Conservation (phyloP, 2,797 vertebrate genomes). For the Chaetophractus vellerosus region DNA sequence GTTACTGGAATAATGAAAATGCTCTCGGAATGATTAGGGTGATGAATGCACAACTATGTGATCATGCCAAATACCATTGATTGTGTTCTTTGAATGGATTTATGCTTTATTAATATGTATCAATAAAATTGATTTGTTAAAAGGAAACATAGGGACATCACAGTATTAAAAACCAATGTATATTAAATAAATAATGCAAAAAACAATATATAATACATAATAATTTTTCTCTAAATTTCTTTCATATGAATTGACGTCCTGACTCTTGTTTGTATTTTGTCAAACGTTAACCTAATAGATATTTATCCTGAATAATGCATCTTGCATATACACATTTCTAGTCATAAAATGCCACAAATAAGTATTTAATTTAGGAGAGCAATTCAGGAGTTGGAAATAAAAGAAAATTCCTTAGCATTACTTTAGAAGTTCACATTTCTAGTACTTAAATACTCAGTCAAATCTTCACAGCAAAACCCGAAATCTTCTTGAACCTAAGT, state of each 20-base stretch:
- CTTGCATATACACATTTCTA: neutral
- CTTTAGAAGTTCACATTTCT: neutral
- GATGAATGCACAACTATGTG: too few species aligned
- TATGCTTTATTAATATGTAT: too few species aligned
- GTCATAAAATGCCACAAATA: neutral
- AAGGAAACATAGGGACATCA: neutral
- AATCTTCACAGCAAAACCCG: neutral
- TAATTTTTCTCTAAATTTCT: neutral
- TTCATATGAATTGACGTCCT: neutral
- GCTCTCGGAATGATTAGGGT: too few species aligned
- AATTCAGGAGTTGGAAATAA: neutral
- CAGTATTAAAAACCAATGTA: neutral
- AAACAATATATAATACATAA: neutral
- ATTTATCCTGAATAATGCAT: neutral
- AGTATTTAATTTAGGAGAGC: neutral
- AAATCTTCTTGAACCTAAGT: neutral
- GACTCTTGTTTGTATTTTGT: neutral
- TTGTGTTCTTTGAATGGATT: too few species aligned
- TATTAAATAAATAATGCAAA: too few species aligned
- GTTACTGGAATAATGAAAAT: too few species aligned
- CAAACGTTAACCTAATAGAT: neutral
- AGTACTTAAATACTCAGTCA: neutral
- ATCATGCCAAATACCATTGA: too few species aligned
- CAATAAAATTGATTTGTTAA: neutral
- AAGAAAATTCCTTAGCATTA: neutral